Conservation (phyloP, 2,797 vertebrate genomes). For the Atherinosoma microstoma region DNA sequence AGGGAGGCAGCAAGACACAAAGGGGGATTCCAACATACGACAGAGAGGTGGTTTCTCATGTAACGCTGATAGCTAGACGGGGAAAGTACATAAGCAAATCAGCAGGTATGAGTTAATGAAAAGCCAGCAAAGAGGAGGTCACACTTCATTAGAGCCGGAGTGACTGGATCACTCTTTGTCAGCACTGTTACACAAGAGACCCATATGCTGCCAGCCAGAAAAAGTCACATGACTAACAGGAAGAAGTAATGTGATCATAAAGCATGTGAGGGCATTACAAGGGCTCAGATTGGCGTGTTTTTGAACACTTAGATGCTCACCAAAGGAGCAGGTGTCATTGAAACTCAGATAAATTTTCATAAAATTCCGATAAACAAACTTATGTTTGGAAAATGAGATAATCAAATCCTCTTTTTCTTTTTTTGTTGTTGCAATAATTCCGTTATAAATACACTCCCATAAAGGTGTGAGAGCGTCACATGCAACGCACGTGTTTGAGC, state of each 20-base stretch:
- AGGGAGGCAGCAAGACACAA: slow-evolving; percentile 65
- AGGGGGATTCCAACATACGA: slow-evolving; percentile 89
- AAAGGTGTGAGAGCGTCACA: slow-evolving; percentile 29
- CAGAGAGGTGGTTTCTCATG: slow-evolving; percentile 28
- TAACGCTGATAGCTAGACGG: slow-evolving; percentile 28
- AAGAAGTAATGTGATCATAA: slow-evolving; percentile 78
- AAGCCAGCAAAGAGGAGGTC: slow-evolving; percentile 61
- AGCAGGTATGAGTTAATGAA: slow-evolving; percentile 66
- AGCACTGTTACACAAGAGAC: slow-evolving; percentile 75
- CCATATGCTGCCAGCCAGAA: slow-evolving; percentile 65
- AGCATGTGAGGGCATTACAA: slow-evolving; percentile 77
- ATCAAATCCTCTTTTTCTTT: neutral
- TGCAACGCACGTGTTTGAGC: slow-evolving; percentile 74
- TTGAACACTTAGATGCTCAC: slow-evolving; percentile 17
- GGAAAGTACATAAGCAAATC: slow-evolving; percentile 38
- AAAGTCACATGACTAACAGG: slow-evolving; percentile 82
- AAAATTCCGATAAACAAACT: neutral
- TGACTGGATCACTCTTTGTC: slow-evolving; percentile 72
- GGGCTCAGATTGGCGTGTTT: slow-evolving; percentile 44
- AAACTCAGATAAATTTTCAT: neutral
- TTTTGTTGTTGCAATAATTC: neutral
- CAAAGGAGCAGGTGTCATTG: slow-evolving; percentile 51
- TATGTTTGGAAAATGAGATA: neutral
- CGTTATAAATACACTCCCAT: neutral
- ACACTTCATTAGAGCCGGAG: slow-evolving; percentile 59